Base-by-base conservation (phyloP, 1,140 invertebrate genomes). In the Zaprionus gabonicus region DNA sequence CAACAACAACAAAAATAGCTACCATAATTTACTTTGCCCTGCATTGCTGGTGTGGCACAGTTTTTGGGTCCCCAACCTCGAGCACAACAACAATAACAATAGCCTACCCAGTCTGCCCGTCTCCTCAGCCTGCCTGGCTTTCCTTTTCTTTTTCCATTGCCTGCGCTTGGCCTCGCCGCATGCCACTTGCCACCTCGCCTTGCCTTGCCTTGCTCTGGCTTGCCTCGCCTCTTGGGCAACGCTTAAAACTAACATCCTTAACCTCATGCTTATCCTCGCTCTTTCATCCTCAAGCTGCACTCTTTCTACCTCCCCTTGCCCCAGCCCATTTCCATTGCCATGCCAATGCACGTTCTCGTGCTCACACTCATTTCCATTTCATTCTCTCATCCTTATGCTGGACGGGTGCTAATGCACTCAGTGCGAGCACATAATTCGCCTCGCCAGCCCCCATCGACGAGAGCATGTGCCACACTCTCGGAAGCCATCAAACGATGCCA, bases 371-470 rank as follows among this genome's bases (percentile, higher is more conserved):
- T 69, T 46, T 31, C 49, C 31, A 46, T 55, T 53, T 46, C n/a
- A 15, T n/a, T 17, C 41, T 46, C 59, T 60, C 58, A 59, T 60
- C 68, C 57, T 34, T 36, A 59, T 68, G 49, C 68, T 36, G 44
- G 51, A 62, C 65, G 77, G 83, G 84, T 88, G 85, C 84, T 88
- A 88, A 88, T 88, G 84, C 85, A 88, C 84, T 88, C 84, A 76
- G 63, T 79, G 75, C 78, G 88, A 88, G 84, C 84, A 88, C 85
- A 88, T 88, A 88, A 88, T 88, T 88, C 78, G 84, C 81, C 81
- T 81, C 74, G 15, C 41, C n/a, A 10, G 31, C 31, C 31, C 15
- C n/a, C 38, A 15, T 83, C 81, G 65, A 87, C 69, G 71, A 87
- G 71, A 87, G 64, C 80, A 73, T 72, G 75, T 68, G 80, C 83